These are phyloP conservation scores for Drosophila histrio DNA, from an alignment of 2,888 invertebrate species.

Conservation along the genomic window DNA sequence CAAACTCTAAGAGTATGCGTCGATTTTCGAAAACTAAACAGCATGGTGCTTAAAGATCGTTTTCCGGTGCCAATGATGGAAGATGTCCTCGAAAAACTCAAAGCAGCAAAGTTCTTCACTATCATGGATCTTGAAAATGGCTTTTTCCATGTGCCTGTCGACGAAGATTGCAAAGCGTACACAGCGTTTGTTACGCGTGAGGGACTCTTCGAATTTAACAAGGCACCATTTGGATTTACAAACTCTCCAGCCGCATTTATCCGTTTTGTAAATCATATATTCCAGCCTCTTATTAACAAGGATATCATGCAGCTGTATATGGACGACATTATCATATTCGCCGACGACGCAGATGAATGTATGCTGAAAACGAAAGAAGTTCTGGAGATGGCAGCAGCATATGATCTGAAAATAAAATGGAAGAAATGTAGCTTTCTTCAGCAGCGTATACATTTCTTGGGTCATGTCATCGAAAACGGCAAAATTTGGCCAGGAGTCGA, in stretches of 20 bases:
- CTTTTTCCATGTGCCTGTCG: slow-evolving; percentile 2
- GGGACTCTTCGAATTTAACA: slow-evolving; percentile 6
- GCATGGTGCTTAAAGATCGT: slow-evolving; percentile 2
- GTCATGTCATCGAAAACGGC: slow-evolving; percentile 26
- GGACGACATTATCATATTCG: neutral
- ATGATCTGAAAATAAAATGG: slow-evolving; percentile 28
- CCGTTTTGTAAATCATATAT: slow-evolving; percentile 20
- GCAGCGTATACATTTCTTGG: slow-evolving; percentile 16
- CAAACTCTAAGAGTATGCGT: neutral
- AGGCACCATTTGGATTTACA: slow-evolving; percentile 17
- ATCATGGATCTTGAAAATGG: slow-evolving; percentile 5
- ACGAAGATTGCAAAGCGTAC: neutral
- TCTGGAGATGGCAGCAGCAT: slow-evolving; percentile 3
- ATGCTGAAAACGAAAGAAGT: slow-evolving; percentile 26
- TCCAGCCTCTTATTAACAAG: slow-evolving; percentile 11
- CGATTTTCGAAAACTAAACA: slow-evolving; percentile 12
- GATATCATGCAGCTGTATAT: neutral
- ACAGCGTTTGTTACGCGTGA: neutral
- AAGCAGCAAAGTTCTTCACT: neutral
- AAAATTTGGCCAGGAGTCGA: slow-evolving; percentile 25
- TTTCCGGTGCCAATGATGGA: slow-evolving; percentile 17
- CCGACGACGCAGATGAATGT: neutral
- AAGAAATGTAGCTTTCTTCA: slow-evolving; percentile 25
- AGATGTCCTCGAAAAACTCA: slow-evolving; percentile 6
- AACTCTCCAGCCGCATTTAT: slow-evolving; percentile 26